Base-by-base conservation (phyloP, 2,888 invertebrate genomes). In the Ferrisia virgata region DNA sequence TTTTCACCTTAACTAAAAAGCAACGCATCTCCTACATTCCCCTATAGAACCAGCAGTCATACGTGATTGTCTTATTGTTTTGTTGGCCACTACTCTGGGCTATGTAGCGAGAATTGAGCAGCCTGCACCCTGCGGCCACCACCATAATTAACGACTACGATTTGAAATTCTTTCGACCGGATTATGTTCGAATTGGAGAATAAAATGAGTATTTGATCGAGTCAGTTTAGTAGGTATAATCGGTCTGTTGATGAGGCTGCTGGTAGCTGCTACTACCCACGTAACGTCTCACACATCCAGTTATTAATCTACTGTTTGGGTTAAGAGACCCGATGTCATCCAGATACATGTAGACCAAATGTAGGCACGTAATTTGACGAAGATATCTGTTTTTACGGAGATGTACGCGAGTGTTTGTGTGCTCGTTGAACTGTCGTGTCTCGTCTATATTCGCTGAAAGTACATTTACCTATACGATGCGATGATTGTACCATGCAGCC, bases 341-440 rank as follows among this genome's bases (percentile, higher is more conserved):
- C 18, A 22, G 22, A 22, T 53, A 22, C 53, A 22, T 6, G 18
- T 22, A 47, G 8, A n/a, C n/a, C n/a, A n/a, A n/a, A n/a, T n/a
- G n/a, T n/a, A n/a, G n/a, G n/a, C 36, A 76, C 72, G 72, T 76
- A 76, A 76, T 76, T 76, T 18, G 72, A 36, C 72, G 72, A 33
- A 15, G 31, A 15, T n/a, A 2, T 18, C 3, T n/a, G n/a, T 47
- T 8, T 39, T 39, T 39, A 11, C 39, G 39, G 11, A 11, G 11
- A 8, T 5, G 39, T 39, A 39, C 6, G 11, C 11, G 6, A 39
- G 3, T 13, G 69, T 69, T 15, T 15, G 69, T 13, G 28, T 69
- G 36, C 36, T 76, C 72, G 72, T 76, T 76, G 72, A 76, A 76
- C 72, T 8, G 72, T 22, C 18, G 3, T 15, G 64, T 28, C 28